Base-by-base conservation (phyloP, 2,113 vertebrate genomes). In the Paraplagusia blochii region DNA sequence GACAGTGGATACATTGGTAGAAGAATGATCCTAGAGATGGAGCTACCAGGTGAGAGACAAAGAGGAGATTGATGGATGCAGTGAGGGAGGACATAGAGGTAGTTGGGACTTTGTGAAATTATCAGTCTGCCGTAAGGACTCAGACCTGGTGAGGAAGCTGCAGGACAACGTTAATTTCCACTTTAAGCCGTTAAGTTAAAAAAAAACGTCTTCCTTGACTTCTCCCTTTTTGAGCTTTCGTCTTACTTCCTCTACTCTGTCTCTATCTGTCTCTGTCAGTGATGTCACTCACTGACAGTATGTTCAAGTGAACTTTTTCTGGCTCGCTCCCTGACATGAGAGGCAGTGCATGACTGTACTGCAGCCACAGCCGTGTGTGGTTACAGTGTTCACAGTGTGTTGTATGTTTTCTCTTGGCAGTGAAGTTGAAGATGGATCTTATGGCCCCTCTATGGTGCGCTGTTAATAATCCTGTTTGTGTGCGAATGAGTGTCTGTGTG, bases 131-230 rank as follows among this genome's bases (percentile, higher is more conserved):
- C n/a, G 22, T 29, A 29, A 4, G 22, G 22, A 29, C 3, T 29
- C 22, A 29, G 79, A 84, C 69, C 73, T 77, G 73, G 70, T 84
- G 63, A 83, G 57, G 57, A 69, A 56, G 19, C 62, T 72, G 35
- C 66, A 62, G 72, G 55, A 63, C 76, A 72, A 56, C 53, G 73
- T 9, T 17, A 33, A 76, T 76, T 77, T 81, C 52, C 53, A 77
- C 43, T 72, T 45, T 59, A 14, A 60, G 54, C 40, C 58, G 43
- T 56, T 51, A 51, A 14, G 7, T 56, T 53, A 67, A 17, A 51
- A 17, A 81, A 45, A 5, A 15, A 3, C 35, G 42, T 40, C 68
- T 19, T 62, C 36, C 4, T 42, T 53, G 40, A 49, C 60, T 22
- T 39, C 42, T 47, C 44, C 19, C 44, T 22, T 58, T 8, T 13